A percentile compares a stretch with the other conserved stretches of the same genome.
Conservation (phyloP, 2,888 invertebrate species). For the Meandrusa payeni region DNA sequence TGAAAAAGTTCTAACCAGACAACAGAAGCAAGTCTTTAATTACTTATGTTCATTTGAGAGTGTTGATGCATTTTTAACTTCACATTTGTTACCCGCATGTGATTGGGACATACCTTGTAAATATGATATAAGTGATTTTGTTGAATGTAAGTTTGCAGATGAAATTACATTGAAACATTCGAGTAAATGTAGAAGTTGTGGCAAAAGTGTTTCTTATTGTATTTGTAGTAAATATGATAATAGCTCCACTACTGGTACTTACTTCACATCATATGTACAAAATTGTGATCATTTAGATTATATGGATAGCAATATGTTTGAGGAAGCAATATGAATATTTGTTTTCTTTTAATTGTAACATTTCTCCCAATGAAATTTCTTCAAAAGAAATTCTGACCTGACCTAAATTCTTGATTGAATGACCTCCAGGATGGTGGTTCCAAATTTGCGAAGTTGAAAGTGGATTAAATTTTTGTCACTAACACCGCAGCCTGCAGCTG, state of each 20-base stretch:
- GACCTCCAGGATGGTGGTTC: no score
- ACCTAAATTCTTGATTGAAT: no score
- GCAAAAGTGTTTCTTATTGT: constrained; percentile 62
- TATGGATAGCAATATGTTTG: constrained; percentile 68
- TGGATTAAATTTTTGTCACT: no score
- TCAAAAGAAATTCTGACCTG: no score
- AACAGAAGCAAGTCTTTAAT: constrained; percentile 89
- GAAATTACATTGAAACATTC: constrained; percentile 65
- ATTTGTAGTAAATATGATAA: constrained; percentile 57
- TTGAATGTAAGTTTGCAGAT: constrained; percentile 59
- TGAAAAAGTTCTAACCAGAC: constrained; percentile 87
- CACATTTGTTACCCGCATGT: constrained; percentile 66
- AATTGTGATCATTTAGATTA: constrained; percentile 57
- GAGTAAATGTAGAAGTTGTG: constrained; percentile 63
- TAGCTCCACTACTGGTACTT: constrained; percentile 52
- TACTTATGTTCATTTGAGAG: constrained; percentile 84
- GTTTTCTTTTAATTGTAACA: no score
- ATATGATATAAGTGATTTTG: constrained; percentile 49
- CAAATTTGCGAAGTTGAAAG: no score
- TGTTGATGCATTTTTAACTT: constrained; percentile 86
- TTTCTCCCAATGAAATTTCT: no score
- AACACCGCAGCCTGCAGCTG: no score
- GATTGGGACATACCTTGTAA: constrained; percentile 44
- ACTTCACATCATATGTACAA: constrained; percentile 56
- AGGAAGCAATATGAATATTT: constrained; percentile 34